These are phyloP conservation scores for Tetramorium alpestre DNA, from an alignment of 1,140 invertebrate species.

Conservation along the genomic window DNA sequence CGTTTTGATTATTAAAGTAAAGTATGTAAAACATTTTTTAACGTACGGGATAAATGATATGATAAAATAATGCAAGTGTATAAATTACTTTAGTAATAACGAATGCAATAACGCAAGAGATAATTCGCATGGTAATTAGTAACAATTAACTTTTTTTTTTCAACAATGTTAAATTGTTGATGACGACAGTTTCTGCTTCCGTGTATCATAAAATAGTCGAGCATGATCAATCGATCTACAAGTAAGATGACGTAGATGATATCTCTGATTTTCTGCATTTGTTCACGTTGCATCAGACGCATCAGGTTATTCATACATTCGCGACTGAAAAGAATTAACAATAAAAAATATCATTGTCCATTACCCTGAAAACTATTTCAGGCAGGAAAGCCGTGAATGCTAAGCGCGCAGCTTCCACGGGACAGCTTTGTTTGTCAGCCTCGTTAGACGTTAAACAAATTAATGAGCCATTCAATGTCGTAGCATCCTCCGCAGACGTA, in stretches of 20 bases:
- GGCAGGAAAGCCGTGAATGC: neutral
- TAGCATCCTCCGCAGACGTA: neutral
- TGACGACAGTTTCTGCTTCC: slow-evolving; percentile 30
- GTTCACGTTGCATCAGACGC: neutral
- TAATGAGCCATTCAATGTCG: slow-evolving; percentile 28
- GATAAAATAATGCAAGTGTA: slow-evolving; percentile 13
- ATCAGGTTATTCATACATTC: slow-evolving; percentile 22
- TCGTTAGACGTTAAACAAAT: slow-evolving; percentile 26
- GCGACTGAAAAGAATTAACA: neutral
- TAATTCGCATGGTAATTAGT: slow-evolving; percentile 18
- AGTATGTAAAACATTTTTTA: neutral
- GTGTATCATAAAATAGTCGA: slow-evolving; percentile 23
- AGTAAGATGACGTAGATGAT: slow-evolving; percentile 15
- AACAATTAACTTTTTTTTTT: neutral
- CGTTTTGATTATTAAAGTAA: neutral
- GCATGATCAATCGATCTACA: slow-evolving; percentile 15
- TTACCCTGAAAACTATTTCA: slow-evolving; percentile 48
- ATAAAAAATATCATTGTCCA: slow-evolving; percentile 15
- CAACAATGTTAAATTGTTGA: slow-evolving; percentile 13
- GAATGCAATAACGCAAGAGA: neutral
- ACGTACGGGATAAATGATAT: neutral
- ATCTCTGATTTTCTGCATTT: slow-evolving; percentile 10
- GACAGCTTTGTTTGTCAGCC: slow-evolving; percentile 14
- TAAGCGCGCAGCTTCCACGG: neutral
- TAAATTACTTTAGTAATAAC: slow-evolving; percentile 20